These are phyloP conservation scores for Drosophila yakuba DNA, from an alignment of 1,140 invertebrate genomes.

Conservation along the genomic window DNA sequence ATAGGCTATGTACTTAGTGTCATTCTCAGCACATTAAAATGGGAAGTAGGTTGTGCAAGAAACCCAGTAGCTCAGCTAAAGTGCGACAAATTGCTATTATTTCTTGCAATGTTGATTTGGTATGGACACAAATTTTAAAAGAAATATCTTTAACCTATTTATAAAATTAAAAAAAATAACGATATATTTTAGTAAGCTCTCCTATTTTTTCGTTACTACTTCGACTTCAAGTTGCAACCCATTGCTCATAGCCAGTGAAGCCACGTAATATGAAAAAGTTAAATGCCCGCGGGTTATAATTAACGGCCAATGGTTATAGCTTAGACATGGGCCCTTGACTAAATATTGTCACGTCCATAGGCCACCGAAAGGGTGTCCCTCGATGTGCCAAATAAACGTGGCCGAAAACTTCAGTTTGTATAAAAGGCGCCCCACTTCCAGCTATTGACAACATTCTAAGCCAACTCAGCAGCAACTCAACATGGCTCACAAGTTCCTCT, in stretches of 20 bases:
- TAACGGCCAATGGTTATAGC: constrained; percentile 62
- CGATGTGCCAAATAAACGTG: constrained; percentile 60
- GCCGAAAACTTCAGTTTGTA: constrained; percentile 44
- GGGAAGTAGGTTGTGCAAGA: no score
- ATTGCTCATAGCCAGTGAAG: constrained; percentile 5
- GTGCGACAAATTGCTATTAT: no score
- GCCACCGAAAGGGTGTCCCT: constrained; percentile 62
- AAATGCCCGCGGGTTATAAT: constrained; percentile 31
- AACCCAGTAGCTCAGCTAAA: no score
- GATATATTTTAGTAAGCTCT: no score
- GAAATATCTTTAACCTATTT: no score
- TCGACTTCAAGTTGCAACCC: neutral
- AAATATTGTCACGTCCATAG: constrained; percentile 75
- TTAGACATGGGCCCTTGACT: constrained; percentile 71
- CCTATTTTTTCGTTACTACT: neutral
- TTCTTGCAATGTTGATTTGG: no score
- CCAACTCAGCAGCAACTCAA: constrained; percentile 49
- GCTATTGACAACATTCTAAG: constrained; percentile 68
- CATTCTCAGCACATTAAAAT: no score
- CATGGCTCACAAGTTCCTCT: constrained; percentile 71
- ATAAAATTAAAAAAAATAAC: no score
- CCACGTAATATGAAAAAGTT: constrained; percentile 36
- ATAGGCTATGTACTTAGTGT: neutral
- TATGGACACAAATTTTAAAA: no score
- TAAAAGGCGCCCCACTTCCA: constrained; percentile 39